Evolutionary conservation across 2,888 invertebrate genomes (phyloP).

Genomic region (Drosophila sordidapex): DNA sequence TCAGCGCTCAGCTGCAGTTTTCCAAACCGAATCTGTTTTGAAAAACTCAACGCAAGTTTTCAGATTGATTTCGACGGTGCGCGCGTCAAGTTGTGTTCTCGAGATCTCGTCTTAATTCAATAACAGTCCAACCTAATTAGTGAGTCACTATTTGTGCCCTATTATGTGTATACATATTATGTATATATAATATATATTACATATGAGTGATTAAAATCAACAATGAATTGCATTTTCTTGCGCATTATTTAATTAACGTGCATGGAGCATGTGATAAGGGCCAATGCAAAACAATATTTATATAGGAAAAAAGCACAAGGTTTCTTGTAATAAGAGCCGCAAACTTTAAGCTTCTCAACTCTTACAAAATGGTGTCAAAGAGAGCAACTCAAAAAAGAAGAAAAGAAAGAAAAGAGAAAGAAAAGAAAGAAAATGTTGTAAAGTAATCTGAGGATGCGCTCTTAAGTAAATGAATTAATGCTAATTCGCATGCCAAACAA

Average conservation of each 20-base stretch:
- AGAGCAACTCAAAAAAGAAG: not conserved
- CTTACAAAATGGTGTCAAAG: not conserved
- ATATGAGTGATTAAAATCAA: not conserved
- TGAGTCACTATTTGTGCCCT: conserved; percentile 17
- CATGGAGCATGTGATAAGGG: not conserved
- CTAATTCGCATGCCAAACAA: conserved; percentile 21
- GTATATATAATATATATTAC: not conserved
- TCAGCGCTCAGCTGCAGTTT: conserved; percentile 44
- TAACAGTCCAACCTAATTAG: conserved; percentile 1
- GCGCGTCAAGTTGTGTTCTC: conserved; percentile 67
- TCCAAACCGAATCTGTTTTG: conserved; percentile 69
- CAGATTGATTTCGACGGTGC: conserved; percentile 78
- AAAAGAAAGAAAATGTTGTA: not conserved
- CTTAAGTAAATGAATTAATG: not conserved
- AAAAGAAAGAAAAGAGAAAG: not conserved
- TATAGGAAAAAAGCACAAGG: not conserved
- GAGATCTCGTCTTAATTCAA: not conserved
- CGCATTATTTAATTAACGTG: not conserved
- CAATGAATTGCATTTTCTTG: not conserved
- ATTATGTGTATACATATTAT: not conserved
- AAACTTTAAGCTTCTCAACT: not conserved
- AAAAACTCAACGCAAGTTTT: conserved; percentile 71
- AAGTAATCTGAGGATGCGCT: not conserved
- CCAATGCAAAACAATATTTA: not conserved
- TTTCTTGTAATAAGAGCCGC: not conserved